phyloP scores from a whole-genome alignment of 1,140 invertebrate species.

The Euwallacea similis region DNA sequence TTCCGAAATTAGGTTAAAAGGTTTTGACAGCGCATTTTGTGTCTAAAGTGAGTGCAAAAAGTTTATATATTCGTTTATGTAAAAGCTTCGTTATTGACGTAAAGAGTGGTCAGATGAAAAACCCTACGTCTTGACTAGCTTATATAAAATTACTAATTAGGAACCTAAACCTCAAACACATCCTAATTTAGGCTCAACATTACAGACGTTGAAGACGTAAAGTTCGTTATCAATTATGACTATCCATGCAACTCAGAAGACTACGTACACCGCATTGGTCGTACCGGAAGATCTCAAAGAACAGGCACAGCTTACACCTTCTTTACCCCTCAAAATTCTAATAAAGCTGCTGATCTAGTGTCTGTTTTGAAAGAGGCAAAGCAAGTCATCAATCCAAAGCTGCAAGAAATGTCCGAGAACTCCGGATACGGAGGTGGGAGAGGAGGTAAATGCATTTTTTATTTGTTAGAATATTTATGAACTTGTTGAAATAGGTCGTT shows the following conservation, averaged over 20 bases:
- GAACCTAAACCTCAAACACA: too few species aligned
- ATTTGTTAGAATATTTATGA: too few species aligned
- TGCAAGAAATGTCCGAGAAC: constrained; percentile 64
- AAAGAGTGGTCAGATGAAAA: too few species aligned
- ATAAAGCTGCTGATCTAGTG: constrained; percentile 91
- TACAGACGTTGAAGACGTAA: constrained; percentile 99
- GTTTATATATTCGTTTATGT: too few species aligned
- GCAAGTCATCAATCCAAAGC: constrained; percentile 80
- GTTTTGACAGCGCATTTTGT: too few species aligned
- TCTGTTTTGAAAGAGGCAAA: constrained; percentile 93
- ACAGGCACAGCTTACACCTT: constrained; percentile 99
- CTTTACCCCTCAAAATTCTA: constrained; percentile 91
- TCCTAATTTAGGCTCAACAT: constrained; percentile 22
- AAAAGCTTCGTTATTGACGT: too few species aligned
- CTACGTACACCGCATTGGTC: constrained; percentile 98
- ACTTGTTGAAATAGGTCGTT: constrained; percentile 41
- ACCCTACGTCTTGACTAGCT: too few species aligned
- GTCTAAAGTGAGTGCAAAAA: too few species aligned
- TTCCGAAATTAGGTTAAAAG: too few species aligned
- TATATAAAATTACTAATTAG: too few species aligned
- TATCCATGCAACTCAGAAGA: constrained; percentile 99
- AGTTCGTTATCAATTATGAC: constrained; percentile 99
- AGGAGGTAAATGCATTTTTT: constrained; percentile 2
- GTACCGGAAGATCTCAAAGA: constrained; percentile 92
- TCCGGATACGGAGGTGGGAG: constrained; percentile 41